Base-by-base conservation (phyloP, 2,888 invertebrate genomes). In the Nineta flava region DNA sequence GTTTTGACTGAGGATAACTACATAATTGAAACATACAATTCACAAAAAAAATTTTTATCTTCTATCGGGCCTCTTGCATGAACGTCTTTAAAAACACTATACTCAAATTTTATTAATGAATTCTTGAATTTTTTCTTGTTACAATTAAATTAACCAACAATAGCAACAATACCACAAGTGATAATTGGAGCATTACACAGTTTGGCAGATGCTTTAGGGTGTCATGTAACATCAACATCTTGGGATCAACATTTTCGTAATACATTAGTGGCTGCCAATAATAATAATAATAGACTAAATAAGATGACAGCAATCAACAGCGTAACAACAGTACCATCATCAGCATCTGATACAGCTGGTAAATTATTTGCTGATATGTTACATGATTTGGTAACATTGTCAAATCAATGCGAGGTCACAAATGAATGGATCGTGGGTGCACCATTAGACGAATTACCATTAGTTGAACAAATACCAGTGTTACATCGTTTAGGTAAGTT, bases 401-500 rank as follows among this genome's bases (percentile, higher is more conserved):
- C 79, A 57, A 87, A 87, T 62, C 82, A 81, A 57, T 87, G 83
- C 58, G 82, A 84, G 61, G 77, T 81, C 2, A 79, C 80, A 0
- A 76, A 76, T 58, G 81, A 83, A 55, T 82, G 81, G 72, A 77
- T 79, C 48, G 60, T 77, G 44, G 83, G 81, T 2, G 82, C 82
- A 1, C 83, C 83, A 1, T 67, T 85, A n/a, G 79, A 82, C 56
- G 79, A 85, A 57, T 63, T 87, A 51, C 86, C 87, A 0, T 73
- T 87, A 26, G 84, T 87, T 0, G 87, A 88, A 59, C 87, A 88
- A 65, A 87, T 88, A 61, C 82, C 87, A 2, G 79, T 86, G 19
- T 65, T 83, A 40, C 83, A 84, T 64, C 71, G 83, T 62, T 69
- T 83, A 56, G 77, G 79, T 77, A 59, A 62, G 44, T 21, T n/a